Evolutionary conservation across 2,113 vertebrate species (phyloP), one percentile per base, ranked within the genome.

Genomic region (Malurus melanocephalus): DNA sequence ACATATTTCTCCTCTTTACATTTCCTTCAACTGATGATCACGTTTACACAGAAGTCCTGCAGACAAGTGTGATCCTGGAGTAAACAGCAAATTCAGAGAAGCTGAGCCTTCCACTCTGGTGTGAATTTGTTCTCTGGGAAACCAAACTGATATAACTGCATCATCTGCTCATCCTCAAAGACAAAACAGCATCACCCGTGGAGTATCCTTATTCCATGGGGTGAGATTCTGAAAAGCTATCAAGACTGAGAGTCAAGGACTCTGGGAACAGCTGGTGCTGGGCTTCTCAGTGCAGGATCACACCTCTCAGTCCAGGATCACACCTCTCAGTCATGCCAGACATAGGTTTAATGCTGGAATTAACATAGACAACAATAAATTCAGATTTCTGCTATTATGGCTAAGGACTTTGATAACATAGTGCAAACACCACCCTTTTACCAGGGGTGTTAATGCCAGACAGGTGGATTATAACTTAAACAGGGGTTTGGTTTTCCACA

Each of bases 161-260:
- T 26, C 0, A 2, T 49, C 61, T 74, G 24, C 9, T 40, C 30
- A 42, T 65, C 52, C 27, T 65, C 27, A 21, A 66, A 74, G 51
- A 33, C 23, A 68, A 52, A 78, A 1, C 0, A 28, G 10, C 19
- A 20, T 43, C 30, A 60, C 5, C 10, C 13, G 12, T 1, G 15
- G 16, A 73, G 20, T 9, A 55, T 23, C 23, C 23, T 51, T 68
- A 51, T 14, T 23, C 21, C 61, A 23, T 2, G 7, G 11, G 18
- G 5, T 35, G 33, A 51, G 23, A 6, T 49, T 24, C 32, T 51
- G 78, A 19, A 64, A 64, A 72, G 46, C 10, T 24, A 10, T 32
- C 1, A 2, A 48, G 49, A 45, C 33, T 4, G 49, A 42, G 0
- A 3, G 27, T 14, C 22, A 27, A 59, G n/a, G 27, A 28, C 24